Evolutionary conservation across 1,140 invertebrate species (phyloP), one percentile per base, ranked within the genome.

Genomic region (Lepidotrigona ventralis): DNA sequence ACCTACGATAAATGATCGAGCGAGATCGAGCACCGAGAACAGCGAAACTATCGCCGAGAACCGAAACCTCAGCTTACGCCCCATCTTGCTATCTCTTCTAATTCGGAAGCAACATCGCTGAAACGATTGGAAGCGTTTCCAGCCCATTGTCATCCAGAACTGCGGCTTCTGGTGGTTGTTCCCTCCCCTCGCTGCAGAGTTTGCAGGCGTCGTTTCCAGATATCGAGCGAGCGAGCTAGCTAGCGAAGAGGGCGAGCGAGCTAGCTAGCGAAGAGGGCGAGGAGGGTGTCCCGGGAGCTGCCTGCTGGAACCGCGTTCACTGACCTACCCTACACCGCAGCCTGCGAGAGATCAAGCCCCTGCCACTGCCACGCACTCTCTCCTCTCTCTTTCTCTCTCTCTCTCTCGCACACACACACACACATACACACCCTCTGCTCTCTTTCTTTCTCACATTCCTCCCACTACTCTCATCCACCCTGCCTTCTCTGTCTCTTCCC

Each of bases 271-370:
- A 60, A n/a, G 79, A 82, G 82, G 58, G 51, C 56, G 73, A 46
- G 39, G 39, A 80, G 84, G 74, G 71, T 77, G 76, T 87, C 81
- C 84, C 85, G 87, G 89, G 87, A 87, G 90, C 88, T 89, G 76
- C 69, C 80, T 81, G 83, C 81, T 83, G 85, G 84, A 83, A 84
- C 78, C 53, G 88, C 89, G 89, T 89, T 90, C 90, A 90, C 87
- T 90, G 89, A 90, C 90, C 90, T 90, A 89, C 79, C 87, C 79
- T 85, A 87, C 12, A n/a, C 85, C 51, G 51, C 81, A 81, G 83
- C 54, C 79, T 81, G 83, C 72, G 66, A 78, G 84, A 72, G 77
- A 80, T 77, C 76, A 66, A 77, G 60, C 71, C 81, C 63, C 70
- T 69, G 73, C 71, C 66, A 75, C 29, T 46, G n/a, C 56, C 53